Percentiles rank a stretch among this genome's conserved stretches.
Conservation (phyloP, 1,140 invertebrate genomes). For the Euglossa dilemma region DNA sequence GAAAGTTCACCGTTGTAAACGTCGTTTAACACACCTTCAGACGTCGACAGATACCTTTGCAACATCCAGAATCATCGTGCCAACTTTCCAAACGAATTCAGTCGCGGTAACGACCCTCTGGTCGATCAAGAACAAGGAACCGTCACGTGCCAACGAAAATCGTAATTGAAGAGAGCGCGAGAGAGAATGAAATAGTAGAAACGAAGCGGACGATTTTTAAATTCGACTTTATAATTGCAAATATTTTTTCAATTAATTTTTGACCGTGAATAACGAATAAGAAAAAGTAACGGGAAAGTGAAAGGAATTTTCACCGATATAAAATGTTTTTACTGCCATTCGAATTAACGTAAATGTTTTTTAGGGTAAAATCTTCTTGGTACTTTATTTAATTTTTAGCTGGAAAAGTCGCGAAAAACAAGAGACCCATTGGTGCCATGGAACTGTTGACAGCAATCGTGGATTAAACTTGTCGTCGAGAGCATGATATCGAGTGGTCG, state of each 20-base stretch:
- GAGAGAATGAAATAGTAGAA: too few species aligned
- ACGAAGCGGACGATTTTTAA: too few species aligned
- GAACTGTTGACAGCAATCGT: not conserved
- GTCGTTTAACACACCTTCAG: slow-evolving; percentile 37
- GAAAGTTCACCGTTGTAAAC: slow-evolving; percentile 39
- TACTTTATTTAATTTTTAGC: not conserved
- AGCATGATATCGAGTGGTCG: not conserved
- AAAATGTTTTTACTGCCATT: too few species aligned
- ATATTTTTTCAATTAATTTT: too few species aligned
- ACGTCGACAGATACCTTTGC: slow-evolving; percentile 1
- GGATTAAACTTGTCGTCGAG: not conserved
- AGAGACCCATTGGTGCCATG: not conserved
- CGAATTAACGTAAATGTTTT: too few species aligned
- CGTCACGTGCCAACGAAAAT: not conserved
- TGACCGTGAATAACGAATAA: too few species aligned
- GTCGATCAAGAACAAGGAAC: not conserved
- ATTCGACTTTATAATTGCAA: too few species aligned
- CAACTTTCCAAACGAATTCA: not conserved
- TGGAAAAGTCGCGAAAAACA: not conserved
- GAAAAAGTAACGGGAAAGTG: too few species aligned
- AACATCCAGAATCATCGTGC: not conserved
- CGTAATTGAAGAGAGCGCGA: not conserved
- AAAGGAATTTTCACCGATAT: too few species aligned
- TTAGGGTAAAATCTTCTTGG: not conserved
- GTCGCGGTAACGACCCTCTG: not conserved